Evolutionary conservation across 2,888 invertebrate species (phyloP), one percentile per base, ranked within the genome.

Genomic region (Hirudinaria manillensis): DNA sequence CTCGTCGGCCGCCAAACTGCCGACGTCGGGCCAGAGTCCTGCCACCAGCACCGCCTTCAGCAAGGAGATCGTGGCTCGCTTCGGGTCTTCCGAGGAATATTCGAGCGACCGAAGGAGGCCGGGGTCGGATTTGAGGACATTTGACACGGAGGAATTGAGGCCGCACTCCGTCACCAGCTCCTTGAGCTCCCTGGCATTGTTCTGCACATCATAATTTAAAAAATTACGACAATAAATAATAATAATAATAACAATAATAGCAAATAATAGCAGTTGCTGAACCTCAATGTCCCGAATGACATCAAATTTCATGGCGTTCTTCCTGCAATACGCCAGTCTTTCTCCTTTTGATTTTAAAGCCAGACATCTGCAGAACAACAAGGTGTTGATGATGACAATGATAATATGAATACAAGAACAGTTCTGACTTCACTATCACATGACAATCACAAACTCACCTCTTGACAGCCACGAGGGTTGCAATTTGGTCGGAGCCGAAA

Each of bases 401-500:
- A 21, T 29, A 53, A 66, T 66, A 36, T n/a, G 53, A 71, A 45
- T 7, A 34, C 36, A 19, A 70, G 7, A 36, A 45, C 21, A 6
- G 36, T 38, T 24, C 3, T 38, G 45, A 21, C 27, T 6, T 34
- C 36, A 32, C 21, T 51, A 56, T 27, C 21, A 61, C 61, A 61
- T 6, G 61, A 27, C 2, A 6, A 7, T 24, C 10, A 21, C 10
- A 67, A 68, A 32, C 36, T 27, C 27, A 68, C 67, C 53, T 68
- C 32, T 29, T 70, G 3, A 72, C 65, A 6, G 70, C 75, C 29
- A 27, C 29, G 19, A 65, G 27, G 29, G 55, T 65, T 32, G 71
- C 55, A 24, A 84, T 78, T 67, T 83, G 83, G 76, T 84, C 84
- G 36, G 83, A 83, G 71, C 80, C 79, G 38, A 82, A 80, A n/a